Conservation (phyloP, 2,113 vertebrate species). For the Plotosus lineatus region DNA sequence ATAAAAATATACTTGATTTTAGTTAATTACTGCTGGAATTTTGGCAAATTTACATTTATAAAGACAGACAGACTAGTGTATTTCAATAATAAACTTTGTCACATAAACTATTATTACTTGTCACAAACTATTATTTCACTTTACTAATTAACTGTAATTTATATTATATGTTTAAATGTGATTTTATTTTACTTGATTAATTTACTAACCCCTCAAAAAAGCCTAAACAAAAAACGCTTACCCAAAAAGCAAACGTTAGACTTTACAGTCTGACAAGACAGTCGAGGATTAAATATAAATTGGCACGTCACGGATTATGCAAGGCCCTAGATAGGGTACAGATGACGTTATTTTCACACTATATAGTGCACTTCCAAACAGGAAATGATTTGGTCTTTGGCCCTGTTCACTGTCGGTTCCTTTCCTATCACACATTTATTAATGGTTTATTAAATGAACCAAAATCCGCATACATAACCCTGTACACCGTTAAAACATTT, state of each 20-base stretch:
- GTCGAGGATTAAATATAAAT: neutral
- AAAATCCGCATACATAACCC: neutral
- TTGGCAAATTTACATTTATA: neutral
- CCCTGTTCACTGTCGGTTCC: neutral
- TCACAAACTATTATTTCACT: neutral
- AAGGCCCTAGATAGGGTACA: neutral
- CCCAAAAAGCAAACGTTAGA: neutral
- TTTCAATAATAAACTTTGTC: too few relatives aligned
- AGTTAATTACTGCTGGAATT: neutral
- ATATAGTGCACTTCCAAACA: neutral
- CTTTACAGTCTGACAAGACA: too few relatives aligned
- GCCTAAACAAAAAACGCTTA: too few relatives aligned
- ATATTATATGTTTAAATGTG: too few relatives aligned
- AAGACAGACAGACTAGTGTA: too few relatives aligned
- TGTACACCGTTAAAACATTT: neutral
- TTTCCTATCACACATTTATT: too few relatives aligned
- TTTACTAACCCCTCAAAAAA: too few relatives aligned
- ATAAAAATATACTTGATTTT: neutral
- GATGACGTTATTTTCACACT: neutral
- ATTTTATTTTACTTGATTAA: too few relatives aligned
- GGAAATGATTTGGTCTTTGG: neutral
- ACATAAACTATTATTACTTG: too few relatives aligned
- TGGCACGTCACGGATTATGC: neutral
- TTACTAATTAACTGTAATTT: neutral
- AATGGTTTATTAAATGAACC: too few relatives aligned